Evolutionary conservation across 2,113 vertebrate species (phyloP).

Genomic region (Cottus gobio): DNA sequence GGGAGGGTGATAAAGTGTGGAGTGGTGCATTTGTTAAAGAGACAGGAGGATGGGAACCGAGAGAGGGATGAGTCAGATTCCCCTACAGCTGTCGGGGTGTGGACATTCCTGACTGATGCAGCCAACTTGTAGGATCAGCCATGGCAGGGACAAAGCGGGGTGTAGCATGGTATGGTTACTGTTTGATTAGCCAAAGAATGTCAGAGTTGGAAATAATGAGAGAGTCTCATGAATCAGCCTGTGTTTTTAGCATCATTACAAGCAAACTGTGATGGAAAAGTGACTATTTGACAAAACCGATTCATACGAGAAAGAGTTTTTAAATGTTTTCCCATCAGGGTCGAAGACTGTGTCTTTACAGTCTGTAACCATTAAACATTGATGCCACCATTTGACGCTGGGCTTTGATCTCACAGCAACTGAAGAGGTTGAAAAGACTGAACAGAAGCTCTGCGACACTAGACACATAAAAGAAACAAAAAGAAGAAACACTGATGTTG

Average conservation of each 20-base stretch:
- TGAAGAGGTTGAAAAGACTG: constrained; percentile 10
- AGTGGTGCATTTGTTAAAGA: constrained; percentile 46
- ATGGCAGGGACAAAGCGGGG: constrained; percentile 24
- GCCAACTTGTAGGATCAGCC: constrained; percentile 56
- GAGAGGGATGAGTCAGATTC: constrained; percentile 66
- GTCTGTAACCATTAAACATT: constrained; percentile 15
- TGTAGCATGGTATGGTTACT: constrained; percentile 17
- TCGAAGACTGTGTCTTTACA: not conserved
- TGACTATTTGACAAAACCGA: not conserved
- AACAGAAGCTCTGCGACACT: constrained; percentile 4
- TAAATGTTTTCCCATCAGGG: constrained; percentile 15
- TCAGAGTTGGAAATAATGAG: constrained; percentile 45
- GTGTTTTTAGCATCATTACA: constrained; percentile 30
- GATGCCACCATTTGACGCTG: not conserved
- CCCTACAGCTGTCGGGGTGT: constrained; percentile 73
- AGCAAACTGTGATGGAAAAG: constrained; percentile 11
- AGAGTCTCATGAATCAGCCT: constrained; percentile 28
- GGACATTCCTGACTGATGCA: constrained; percentile 67
- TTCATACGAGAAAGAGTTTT: not conserved
- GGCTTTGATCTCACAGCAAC: constrained; percentile 29
- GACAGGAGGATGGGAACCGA: constrained; percentile 42
- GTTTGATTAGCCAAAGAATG: constrained; percentile 48
- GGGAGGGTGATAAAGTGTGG: constrained; percentile 5
- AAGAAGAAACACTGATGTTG: constrained; percentile 3
- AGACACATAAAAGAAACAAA: not conserved